Evolutionary conservation across 2,797 vertebrate species (phyloP).

Genomic region (Scolopax rusticola): DNA sequence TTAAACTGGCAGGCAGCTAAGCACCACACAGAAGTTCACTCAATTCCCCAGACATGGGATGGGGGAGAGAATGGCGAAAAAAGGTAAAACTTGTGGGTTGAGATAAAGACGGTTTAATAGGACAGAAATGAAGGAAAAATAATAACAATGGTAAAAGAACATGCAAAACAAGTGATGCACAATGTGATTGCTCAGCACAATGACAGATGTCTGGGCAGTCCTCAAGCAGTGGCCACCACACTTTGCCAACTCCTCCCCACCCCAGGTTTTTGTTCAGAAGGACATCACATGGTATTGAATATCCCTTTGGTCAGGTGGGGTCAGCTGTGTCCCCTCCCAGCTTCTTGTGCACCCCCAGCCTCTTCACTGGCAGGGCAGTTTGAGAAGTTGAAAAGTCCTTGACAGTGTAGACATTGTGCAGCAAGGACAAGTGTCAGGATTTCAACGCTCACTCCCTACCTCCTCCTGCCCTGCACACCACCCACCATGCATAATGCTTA

Average conservation of each 20-base stretch:
- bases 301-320: not conserved
- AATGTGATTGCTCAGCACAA: not conserved
- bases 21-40: not conserved
- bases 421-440: not conserved
- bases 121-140: not conserved
- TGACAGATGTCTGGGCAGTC: not conserved
- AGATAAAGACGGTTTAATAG: not conserved
- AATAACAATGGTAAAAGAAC: not conserved
- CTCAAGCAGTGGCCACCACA: not conserved
- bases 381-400: not conserved
- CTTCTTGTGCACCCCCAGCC: not conserved
- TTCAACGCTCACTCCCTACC: not conserved
- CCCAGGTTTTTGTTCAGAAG: not conserved
- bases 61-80: not conserved
- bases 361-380: not conserved
- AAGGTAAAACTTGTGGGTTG: not conserved
- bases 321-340: not conserved
- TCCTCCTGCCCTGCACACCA: not conserved
- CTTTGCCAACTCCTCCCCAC: not conserved
- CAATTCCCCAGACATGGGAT: not conserved
- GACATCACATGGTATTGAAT: not conserved
- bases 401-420: not conserved
- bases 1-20: not conserved
- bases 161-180: not conserved
- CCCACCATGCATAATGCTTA: not conserved